phyloP scores from a whole-genome alignment of 2,888 invertebrate genomes.

The Tetheella fluctuosa region DNA sequence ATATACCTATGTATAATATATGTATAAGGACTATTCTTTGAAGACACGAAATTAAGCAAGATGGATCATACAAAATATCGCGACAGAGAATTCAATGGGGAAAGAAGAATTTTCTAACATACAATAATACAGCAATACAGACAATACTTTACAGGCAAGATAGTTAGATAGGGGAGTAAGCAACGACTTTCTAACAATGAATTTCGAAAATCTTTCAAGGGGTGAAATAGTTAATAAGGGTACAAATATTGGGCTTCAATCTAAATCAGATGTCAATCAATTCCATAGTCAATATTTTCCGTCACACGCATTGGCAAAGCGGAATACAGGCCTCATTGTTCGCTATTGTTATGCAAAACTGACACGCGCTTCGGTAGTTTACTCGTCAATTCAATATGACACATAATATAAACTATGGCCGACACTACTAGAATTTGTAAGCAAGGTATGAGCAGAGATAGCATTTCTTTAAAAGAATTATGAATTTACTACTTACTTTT shows the following conservation, averaged over 20 bases:
- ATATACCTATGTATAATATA: too few species aligned
- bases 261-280: constrained; percentile 28
- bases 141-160: too few species aligned
- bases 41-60: too few species aligned
- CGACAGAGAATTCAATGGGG: too few species aligned
- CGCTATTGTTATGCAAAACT: constrained; percentile 65
- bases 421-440: constrained; percentile 45
- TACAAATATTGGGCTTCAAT: not conserved
- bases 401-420: constrained; percentile 51
- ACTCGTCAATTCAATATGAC: constrained; percentile 58
- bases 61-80: too few species aligned
- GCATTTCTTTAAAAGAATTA: constrained; percentile 14
- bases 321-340: constrained; percentile 52
- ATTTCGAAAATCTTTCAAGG: too few species aligned
- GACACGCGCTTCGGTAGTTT: constrained; percentile 56
- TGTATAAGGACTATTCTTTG: too few species aligned
- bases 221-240: not conserved
- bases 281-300: constrained; percentile 37
- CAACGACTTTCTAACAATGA: too few species aligned
- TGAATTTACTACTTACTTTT: too few species aligned
- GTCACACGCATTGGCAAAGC: constrained; percentile 42
- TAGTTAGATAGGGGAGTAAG: too few species aligned
- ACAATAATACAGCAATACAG: too few species aligned
- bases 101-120: too few species aligned
- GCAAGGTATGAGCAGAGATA: constrained; percentile 37